phyloP scores from a whole-genome alignment of 2,888 invertebrate genomes.

The Nomada ruficornis region DNA sequence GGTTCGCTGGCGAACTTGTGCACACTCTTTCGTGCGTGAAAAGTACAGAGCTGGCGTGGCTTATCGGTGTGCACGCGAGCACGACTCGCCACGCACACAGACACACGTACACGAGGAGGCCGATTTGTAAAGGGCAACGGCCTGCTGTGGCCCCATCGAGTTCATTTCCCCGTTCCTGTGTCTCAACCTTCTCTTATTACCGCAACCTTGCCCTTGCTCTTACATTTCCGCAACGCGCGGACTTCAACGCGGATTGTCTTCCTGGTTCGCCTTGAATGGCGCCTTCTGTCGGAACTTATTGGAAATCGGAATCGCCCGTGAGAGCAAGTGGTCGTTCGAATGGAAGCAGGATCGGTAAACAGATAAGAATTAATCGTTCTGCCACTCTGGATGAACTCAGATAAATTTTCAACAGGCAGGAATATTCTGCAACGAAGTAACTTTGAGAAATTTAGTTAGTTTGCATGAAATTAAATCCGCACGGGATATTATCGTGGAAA shows the following conservation, averaged over 20 bases:
- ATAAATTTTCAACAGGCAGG: not conserved
- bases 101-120: conserved; percentile 12
- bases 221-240: conserved; percentile 56
- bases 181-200: conserved; percentile 62
- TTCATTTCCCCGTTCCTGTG: conserved; percentile 69
- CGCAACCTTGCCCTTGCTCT: conserved; percentile 76
- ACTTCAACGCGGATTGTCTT: conserved; percentile 33
- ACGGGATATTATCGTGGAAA: not conserved
- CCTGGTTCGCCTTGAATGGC: conserved; percentile 35
- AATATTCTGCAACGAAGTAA: not conserved
- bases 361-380: not conserved
- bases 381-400: not conserved
- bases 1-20: conserved; percentile 16
- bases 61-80: conserved; percentile 12
- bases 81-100: not conserved
- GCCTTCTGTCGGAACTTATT: not conserved
- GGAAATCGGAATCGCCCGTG: not conserved
- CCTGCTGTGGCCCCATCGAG: conserved; percentile 75
- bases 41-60: conserved; percentile 9
- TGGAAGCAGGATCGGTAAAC: not conserved
- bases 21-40: not conserved
- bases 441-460: not conserved
- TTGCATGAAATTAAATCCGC: not conserved
- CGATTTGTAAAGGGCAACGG: conserved; percentile 75
- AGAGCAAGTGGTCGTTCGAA: not conserved